phyloP scores from a whole-genome alignment of 1,140 invertebrate species.

The Hesperophylax magnus region DNA sequence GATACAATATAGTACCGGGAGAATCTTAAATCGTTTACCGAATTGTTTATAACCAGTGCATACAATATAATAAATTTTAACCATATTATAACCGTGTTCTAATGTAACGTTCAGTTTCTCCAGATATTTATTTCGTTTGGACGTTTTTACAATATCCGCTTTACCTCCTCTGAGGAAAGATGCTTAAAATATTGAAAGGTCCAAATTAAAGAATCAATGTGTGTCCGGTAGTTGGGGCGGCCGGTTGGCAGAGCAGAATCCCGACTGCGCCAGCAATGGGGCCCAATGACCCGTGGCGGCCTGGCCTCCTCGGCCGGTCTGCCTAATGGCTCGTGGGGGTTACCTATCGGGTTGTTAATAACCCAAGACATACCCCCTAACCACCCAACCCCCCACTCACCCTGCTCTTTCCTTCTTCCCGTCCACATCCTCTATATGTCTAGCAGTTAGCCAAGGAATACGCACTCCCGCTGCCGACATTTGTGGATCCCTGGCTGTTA shows the following conservation, averaged over 20 bases:
- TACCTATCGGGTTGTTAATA: slow-evolving; percentile 30
- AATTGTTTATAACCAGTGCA: too few relatives aligned
- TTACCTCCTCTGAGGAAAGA: too few relatives aligned
- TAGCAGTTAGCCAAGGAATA: slow-evolving; percentile 5
- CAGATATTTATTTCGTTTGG: too few relatives aligned
- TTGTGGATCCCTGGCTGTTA: background rate
- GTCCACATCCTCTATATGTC: background rate
- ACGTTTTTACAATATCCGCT: too few relatives aligned
- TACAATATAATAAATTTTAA: too few relatives aligned
- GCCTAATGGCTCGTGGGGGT: slow-evolving; percentile 34
- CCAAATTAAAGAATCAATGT: background rate
- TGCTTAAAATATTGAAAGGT: too few relatives aligned
- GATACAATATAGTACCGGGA: too few relatives aligned
- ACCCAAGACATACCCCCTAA: background rate
- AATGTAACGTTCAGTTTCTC: too few relatives aligned
- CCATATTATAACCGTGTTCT: too few relatives aligned
- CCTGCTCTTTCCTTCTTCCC: background rate
- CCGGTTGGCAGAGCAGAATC: background rate
- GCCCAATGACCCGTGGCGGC: slow-evolving; percentile 25
- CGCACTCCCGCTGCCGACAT: background rate
- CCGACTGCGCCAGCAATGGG: background rate
- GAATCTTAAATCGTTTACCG: too few relatives aligned
- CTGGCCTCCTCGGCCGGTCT: background rate
- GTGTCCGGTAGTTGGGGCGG: background rate
- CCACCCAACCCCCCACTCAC: background rate